These are phyloP conservation scores for Decapterus maruadsi DNA, from an alignment of 2,797 vertebrate genomes.

Conservation along the genomic window DNA sequence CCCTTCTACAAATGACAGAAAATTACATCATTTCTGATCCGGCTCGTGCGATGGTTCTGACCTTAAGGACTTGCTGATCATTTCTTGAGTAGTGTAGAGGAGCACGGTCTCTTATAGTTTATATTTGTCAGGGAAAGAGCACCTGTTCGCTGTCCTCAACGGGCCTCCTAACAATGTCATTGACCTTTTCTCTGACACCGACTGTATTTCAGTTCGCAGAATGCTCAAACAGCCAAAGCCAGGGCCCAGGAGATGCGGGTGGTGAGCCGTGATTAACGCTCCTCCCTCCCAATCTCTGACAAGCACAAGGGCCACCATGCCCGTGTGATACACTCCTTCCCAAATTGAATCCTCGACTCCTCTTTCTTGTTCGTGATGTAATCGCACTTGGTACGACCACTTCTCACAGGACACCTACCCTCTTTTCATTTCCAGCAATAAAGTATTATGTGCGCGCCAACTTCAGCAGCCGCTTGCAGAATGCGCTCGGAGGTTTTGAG, in stretches of 20 bases:
- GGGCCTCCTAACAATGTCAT: conserved; percentile 69
- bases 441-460: conserved; percentile 69
- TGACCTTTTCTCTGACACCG: conserved; percentile 80
- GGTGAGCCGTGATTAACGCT: conserved; percentile 76
- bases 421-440: conserved; percentile 77
- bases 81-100: conserved; percentile 26
- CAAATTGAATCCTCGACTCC: conserved; percentile 82
- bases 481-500: conserved; percentile 62
- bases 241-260: conserved; percentile 55
- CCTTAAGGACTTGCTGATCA: conserved; percentile 19
- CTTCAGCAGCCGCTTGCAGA: conserved; percentile 64
- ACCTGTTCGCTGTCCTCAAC: conserved; percentile 57
- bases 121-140: conserved; percentile 62
- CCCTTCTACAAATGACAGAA: neutral
- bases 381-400: conserved; percentile 66
- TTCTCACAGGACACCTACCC: conserved; percentile 73
- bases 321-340: conserved; percentile 79
- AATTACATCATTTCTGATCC: conserved; percentile 4
- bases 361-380: conserved; percentile 74
- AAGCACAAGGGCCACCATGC: conserved; percentile 79
- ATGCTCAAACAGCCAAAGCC: conserved; percentile 58
- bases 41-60: conserved; percentile 17
- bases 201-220: conserved; percentile 74
- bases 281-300: conserved; percentile 81
- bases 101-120: conserved; percentile 39